These are phyloP conservation scores for Sebastes hubbsi DNA, from an alignment of 2,797 vertebrate species.

Conservation along the genomic window DNA sequence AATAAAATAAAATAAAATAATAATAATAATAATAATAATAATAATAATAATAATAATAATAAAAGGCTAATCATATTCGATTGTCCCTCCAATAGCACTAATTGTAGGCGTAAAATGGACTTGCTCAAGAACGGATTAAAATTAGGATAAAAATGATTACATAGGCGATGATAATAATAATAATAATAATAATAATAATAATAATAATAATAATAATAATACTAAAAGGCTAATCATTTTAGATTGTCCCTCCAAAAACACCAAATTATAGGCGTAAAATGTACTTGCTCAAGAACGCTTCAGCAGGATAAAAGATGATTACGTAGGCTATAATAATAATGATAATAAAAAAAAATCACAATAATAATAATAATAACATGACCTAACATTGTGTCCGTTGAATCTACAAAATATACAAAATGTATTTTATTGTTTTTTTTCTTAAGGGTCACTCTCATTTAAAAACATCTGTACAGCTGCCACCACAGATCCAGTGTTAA, in stretches of 20 bases:
- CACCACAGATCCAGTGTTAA: conserved; percentile 70
- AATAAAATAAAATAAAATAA: conserved; percentile 39
- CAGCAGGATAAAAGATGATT: conserved; percentile 19
- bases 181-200: conserved; percentile 57
- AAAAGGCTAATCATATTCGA: background rate
- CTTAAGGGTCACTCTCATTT: conserved; percentile 40
- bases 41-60: conserved; percentile 32
- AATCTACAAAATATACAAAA: conserved; percentile 74
- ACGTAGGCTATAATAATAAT: conserved; percentile 33
- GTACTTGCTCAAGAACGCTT: conserved; percentile 16
- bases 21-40: conserved; percentile 55
- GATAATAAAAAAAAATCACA: conserved; percentile 56
- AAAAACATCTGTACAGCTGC: conserved; percentile 62
- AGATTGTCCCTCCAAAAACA: background rate
- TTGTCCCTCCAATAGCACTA: background rate
- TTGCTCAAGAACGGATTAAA: conserved; percentile 2
- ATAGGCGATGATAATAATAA: conserved; percentile 36
- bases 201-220: conserved; percentile 35
- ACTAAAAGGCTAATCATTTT: background rate
- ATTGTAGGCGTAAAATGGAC: background rate
- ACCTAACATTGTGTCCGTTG: conserved; percentile 4
- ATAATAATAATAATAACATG: conserved; percentile 36
- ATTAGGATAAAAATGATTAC: conserved; percentile 20
- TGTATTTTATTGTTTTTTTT: conserved; percentile 5
- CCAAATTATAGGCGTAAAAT: background rate